A percentile compares a stretch with the other conserved stretches of the same genome.
These are phyloP conservation scores for Muricea muricata DNA, from an alignment of 92 coral and sea anemone species.

Conservation along the genomic window DNA sequence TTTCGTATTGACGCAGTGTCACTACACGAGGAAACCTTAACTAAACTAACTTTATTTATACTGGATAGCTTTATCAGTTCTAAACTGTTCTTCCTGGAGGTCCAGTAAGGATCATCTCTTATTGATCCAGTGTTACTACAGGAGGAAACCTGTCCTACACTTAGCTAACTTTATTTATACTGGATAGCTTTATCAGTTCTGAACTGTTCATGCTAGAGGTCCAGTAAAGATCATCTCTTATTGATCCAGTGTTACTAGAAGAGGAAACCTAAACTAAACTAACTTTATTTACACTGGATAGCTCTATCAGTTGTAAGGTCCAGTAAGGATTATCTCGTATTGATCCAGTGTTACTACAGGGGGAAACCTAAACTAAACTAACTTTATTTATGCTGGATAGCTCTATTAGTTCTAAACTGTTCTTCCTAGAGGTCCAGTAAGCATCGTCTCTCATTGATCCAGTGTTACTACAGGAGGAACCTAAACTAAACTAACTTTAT, in stretches of 20 bases:
- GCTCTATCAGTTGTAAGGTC: neutral
- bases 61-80: neutral
- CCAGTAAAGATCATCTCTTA: neutral
- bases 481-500: no score
- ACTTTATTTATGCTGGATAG: neutral
- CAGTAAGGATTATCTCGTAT: neutral
- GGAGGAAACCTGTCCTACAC: slow-evolving; percentile 6
- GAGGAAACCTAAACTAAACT: neutral
- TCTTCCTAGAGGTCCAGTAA: no score
- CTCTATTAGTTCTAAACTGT: neutral
- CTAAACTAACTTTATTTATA: neutral
- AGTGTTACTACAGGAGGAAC: no score
- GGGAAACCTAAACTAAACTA: neutral
- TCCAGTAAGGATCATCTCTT: neutral
- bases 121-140: slow-evolving; percentile 2
- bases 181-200: neutral
- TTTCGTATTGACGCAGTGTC: no score
- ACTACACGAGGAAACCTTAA: no score
- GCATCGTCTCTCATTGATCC: no score
- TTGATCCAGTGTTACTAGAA: neutral
- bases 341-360: slow-evolving; percentile 5
- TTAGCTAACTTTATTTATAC: neutral
- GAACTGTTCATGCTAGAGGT: neutral
- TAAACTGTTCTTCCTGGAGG: neutral
- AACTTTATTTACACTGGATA: neutral